Percentiles rank a stretch among this genome's conserved stretches.
Conservation (phyloP, 2,888 invertebrate species). For the Catocala sponsa region DNA sequence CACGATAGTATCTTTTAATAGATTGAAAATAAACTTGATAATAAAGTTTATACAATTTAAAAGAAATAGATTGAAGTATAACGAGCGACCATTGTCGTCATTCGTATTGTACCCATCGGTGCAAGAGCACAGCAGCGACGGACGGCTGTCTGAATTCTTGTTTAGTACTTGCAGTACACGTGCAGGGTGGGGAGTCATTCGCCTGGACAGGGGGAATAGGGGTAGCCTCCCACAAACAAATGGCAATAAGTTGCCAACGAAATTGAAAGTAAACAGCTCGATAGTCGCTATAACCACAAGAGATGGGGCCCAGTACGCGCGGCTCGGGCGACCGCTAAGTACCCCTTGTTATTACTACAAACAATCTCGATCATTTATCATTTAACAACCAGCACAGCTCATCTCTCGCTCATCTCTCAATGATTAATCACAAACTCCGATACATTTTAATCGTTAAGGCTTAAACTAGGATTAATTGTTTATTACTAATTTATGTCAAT, state of each 20-base stretch:
- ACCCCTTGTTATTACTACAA: conserved; percentile 23
- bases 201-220: conserved; percentile 7
- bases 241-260: conserved; percentile 64
- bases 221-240: conserved; percentile 50
- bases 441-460: conserved; percentile 23
- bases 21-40: too few relatives aligned
- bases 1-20: too few relatives aligned
- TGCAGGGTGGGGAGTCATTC: neutral
- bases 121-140: too few relatives aligned
- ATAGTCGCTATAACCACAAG: conserved; percentile 30
- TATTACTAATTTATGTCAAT: conserved; percentile 13
- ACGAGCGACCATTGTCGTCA: too few relatives aligned
- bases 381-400: conserved; percentile 32
- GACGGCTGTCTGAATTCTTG: too few relatives aligned
- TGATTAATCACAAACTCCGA: conserved; percentile 40
- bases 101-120: too few relatives aligned
- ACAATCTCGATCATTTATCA: conserved; percentile 42
- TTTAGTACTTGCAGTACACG: neutral
- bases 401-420: conserved; percentile 24
- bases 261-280: conserved; percentile 72
- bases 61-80: too few relatives aligned
- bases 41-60: neutral
- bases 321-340: conserved; percentile 7
- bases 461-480: conserved; percentile 15
- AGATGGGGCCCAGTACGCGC: conserved; percentile 1